phyloP scores from a whole-genome alignment of 2,113 vertebrate species.

The Myotis davidii region DNA sequence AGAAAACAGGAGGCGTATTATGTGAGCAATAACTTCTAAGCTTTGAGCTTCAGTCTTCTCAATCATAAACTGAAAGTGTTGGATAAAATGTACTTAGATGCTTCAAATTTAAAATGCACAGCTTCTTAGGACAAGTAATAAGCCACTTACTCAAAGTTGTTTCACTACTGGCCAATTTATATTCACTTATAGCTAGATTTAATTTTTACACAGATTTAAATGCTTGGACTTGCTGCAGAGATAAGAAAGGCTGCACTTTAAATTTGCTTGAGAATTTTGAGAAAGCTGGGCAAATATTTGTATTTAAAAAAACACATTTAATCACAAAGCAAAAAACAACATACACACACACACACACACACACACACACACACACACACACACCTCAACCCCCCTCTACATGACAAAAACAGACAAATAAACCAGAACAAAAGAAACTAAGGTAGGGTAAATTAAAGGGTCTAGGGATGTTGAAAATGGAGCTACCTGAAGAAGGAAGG shows the following conservation, averaged over 20 bases:
- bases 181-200: background rate
- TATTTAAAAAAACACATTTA: slow-evolving; percentile 8
- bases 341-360: too few relatives aligned
- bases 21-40: background rate
- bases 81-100: background rate
- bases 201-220: background rate
- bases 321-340: background rate
- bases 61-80: background rate
- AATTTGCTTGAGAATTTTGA: slow-evolving; percentile 4
- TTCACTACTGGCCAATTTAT: background rate
- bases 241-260: background rate
- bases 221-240: background rate
- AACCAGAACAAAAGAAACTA: background rate
- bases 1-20: background rate
- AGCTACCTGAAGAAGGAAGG: background rate
- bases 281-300: background rate
- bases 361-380: too few relatives aligned
- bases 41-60: slow-evolving; percentile 24
- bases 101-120: slow-evolving; percentile 17
- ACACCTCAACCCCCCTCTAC: too few relatives aligned
- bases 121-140: slow-evolving; percentile 10
- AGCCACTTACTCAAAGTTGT: background rate
- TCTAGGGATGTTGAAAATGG: background rate
- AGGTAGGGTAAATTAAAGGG: background rate
- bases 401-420: background rate